A percentile compares a stretch with the other conserved stretches of the same genome.
These are phyloP conservation scores for Psammodynastes pulverulentus DNA, from an alignment of 2,113 vertebrate species.

Conservation along the genomic window DNA sequence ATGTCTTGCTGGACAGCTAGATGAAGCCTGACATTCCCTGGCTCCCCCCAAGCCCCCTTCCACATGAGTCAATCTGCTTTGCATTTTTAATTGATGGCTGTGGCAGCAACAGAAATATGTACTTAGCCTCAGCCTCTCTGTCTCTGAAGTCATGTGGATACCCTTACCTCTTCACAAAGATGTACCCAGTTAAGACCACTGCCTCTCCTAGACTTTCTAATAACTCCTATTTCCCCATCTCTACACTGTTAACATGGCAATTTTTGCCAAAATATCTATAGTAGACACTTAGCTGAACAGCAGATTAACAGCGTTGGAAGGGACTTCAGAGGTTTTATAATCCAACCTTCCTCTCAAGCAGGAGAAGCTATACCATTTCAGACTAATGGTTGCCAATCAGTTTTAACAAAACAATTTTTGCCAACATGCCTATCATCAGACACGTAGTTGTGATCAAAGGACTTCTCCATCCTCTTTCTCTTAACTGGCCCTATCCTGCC, in stretches of 20 bases:
- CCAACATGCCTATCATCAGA: not conserved
- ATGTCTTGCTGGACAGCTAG: constrained; percentile 24
- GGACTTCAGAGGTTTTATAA: not conserved
- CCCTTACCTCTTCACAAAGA: not conserved
- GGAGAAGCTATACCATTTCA: not conserved
- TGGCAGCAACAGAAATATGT: constrained; percentile 48
- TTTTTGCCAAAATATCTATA: not conserved
- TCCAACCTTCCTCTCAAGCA: not conserved
- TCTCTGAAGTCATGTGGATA: not conserved
- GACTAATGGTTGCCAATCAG: too few relatives aligned
- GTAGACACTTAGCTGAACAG: not conserved
- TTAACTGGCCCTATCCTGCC: not conserved
- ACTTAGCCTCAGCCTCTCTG: constrained; percentile 26
- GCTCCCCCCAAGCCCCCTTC: constrained; percentile 47
- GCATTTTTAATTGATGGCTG: constrained; percentile 58
- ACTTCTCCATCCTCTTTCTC: not conserved
- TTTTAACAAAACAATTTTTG: not conserved
- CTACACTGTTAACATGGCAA: not conserved
- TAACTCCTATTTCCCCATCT: not conserved
- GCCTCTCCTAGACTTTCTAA: not conserved
- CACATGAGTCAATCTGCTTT: constrained; percentile 55
- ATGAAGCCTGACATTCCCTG: constrained; percentile 41
- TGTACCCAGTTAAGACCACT: not conserved
- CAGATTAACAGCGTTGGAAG: not conserved
- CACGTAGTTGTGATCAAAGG: not conserved